Percentiles rank a stretch among this genome's conserved stretches.
Conservation (phyloP, 1,140 invertebrate species). For the Meloidogyne floridensis region DNA sequence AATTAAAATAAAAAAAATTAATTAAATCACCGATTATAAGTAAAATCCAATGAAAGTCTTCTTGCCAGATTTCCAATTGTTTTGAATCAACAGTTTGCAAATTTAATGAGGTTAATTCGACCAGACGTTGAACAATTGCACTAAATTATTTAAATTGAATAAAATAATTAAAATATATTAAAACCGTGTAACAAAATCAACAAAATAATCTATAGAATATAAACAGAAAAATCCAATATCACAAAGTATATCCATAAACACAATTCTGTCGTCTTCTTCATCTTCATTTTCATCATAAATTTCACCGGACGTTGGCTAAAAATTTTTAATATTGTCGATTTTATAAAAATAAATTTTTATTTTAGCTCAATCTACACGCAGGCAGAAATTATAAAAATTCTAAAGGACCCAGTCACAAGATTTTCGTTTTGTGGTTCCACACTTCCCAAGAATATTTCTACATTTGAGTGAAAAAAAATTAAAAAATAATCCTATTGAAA, state of each 20-base stretch:
- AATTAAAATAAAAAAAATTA: background rate
- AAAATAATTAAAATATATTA: background rate
- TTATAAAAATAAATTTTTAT: background rate
- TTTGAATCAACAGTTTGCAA: background rate
- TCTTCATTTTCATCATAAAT: slow-evolving; percentile 37
- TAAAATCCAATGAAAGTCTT: slow-evolving; percentile 31
- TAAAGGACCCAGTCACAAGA: too few species aligned
- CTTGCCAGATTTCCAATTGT: slow-evolving; percentile 24
- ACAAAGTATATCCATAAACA: slow-evolving; percentile 26
- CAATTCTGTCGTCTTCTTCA: slow-evolving; percentile 29
- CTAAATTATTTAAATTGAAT: slow-evolving; percentile 9
- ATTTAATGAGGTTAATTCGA: slow-evolving; percentile 8
- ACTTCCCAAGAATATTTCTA: too few species aligned
- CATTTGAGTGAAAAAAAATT: too few species aligned
- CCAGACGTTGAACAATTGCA: slow-evolving; percentile 17
- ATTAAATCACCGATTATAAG: slow-evolving; percentile 23
- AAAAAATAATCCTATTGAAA: too few species aligned
- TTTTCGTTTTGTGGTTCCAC: too few species aligned
- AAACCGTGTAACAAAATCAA: slow-evolving; percentile 10
- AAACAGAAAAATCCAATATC: slow-evolving; percentile 28
- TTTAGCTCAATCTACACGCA: too few species aligned
- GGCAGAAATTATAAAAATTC: too few species aligned
- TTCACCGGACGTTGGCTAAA: slow-evolving; percentile 21
- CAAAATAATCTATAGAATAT: slow-evolving; percentile 29
- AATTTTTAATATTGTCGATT: background rate